Evolutionary conservation across 30 jellyfish, hydroid and myxozoan species (phyloP).

Genomic region (Nemopilema nomurai): DNA sequence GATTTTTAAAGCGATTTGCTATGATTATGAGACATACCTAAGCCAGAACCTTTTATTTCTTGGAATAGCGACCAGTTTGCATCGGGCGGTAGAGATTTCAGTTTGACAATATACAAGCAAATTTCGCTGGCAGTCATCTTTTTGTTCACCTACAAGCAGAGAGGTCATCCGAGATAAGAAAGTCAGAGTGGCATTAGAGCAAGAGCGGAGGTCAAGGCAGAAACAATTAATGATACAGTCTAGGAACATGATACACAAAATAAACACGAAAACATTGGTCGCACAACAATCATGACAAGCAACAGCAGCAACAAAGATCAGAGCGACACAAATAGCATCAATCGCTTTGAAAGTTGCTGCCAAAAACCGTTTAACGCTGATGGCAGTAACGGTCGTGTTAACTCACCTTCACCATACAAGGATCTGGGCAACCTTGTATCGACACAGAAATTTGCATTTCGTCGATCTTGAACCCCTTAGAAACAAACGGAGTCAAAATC

Average conservation of each 20-base stretch:
- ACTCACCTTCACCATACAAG: conserved; percentile 49
- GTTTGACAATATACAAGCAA: conserved; percentile 70
- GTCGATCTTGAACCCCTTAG: conserved; percentile 1
- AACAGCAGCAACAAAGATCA: neutral
- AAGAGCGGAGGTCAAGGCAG: neutral
- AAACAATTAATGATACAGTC: neutral
- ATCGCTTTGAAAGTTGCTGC: too few relatives aligned
- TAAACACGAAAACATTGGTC: too few relatives aligned
- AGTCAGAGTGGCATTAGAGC: neutral
- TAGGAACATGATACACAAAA: too few relatives aligned
- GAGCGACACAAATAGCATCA: too few relatives aligned
- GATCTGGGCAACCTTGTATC: conserved; percentile 14
- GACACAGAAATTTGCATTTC: conserved; percentile 25
- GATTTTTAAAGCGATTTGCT: too few relatives aligned
- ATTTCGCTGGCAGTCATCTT: conserved; percentile 79
- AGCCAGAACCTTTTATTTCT: conserved; percentile 43
- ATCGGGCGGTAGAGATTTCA: conserved; percentile 51
- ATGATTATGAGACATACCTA: conserved; percentile 59
- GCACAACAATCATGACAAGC: neutral
- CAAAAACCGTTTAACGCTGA: too few relatives aligned
- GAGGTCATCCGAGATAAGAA: too few relatives aligned
- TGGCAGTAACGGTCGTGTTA: too few relatives aligned
- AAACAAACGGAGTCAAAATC: neutral
- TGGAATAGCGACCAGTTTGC: conserved; percentile 89
- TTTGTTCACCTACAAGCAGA: conserved; percentile 66